Base-by-base conservation (phyloP, 2,797 vertebrate species). In the Poecilia velifera region DNA sequence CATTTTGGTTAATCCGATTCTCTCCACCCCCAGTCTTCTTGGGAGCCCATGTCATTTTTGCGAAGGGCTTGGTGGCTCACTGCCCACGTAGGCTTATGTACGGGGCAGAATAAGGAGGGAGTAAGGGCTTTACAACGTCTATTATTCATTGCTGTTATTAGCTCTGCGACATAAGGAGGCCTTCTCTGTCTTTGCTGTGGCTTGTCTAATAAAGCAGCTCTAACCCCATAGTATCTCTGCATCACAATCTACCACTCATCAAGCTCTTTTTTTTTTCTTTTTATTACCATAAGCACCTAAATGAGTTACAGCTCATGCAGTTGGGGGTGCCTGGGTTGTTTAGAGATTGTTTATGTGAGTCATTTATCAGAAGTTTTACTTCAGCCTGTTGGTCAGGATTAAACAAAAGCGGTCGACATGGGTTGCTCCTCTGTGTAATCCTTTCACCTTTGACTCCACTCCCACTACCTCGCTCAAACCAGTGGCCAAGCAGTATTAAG, bases 1-100 rank as follows among this genome's bases (percentile, higher is more conserved):
- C 88, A 89, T 91, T 90, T 93, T 84, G 77, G 83, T 81, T 95
- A 93, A 96, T 95, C 94, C 82, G 87, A 92, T 93, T 91, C 88
- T 82, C 82, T 91, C 74, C 34, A 79, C 74, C 72, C 72, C 76
- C 80, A 94, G 92, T 93, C 93, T 92, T 90, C 92, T 92, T 89
- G 90, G 81, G 82, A 89, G 87, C 84, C 85, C 59, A 91, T 92
- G 89, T 92, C 86, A 90, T 91, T 87, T 87, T 83, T 80, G 82
- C 2, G 34, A 89, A 87, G 85, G 80, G 85, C 76, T 87, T 84
- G 88, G 87, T 89, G 83, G 87, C 84, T 80, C 83, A 86, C 84
- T 86, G 86, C 81, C 90, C 86, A 88, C 76, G 84, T 76, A 73
- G 49, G 86, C 87, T 87, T 90, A 93, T 86, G 87, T 20, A 49